Percentiles rank a stretch among this genome's conserved stretches.
Evolutionary conservation across 1,140 invertebrate species (phyloP).

Genomic region (Tetranychus urticae): DNA sequence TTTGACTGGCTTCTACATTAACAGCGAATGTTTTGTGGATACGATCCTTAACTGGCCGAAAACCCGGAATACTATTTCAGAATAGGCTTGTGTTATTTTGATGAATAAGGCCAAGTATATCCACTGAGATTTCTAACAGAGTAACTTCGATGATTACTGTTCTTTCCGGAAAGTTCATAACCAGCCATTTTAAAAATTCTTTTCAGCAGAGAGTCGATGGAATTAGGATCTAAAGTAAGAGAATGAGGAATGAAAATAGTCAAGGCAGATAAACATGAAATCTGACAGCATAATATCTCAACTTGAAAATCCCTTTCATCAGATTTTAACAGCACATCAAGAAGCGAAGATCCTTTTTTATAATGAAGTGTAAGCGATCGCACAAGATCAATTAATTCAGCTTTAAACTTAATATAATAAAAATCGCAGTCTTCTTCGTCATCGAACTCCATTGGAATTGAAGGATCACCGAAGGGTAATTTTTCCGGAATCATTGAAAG

Average conservation of each 20-base stretch:
- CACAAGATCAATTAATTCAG: slow-evolving; percentile 45
- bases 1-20: neutral
- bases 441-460: slow-evolving; percentile 46
- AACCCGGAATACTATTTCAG: neutral
- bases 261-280: slow-evolving; percentile 67
- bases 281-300: slow-evolving; percentile 41
- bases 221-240: slow-evolving; percentile 35
- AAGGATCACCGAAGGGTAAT: neutral
- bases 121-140: slow-evolving; percentile 57
- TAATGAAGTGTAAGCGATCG: neutral
- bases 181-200: slow-evolving; percentile 53
- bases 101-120: slow-evolving; percentile 24
- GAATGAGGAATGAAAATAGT: slow-evolving; percentile 60
- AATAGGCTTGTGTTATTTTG: neutral
- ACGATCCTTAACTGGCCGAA: neutral
- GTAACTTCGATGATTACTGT: slow-evolving; percentile 34
- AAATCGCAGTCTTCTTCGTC: slow-evolving; percentile 63
- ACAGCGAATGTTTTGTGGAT: neutral
- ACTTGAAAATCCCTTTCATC: neutral
- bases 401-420: slow-evolving; percentile 42
- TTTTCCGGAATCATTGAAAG: neutral
- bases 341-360: neutral
- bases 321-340: neutral
- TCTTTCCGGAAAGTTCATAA: slow-evolving; percentile 36
- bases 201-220: slow-evolving; percentile 49